Evolutionary conservation across 92 coral and sea anemone genomes (phyloP).

Genomic region (Porites rus): DNA sequence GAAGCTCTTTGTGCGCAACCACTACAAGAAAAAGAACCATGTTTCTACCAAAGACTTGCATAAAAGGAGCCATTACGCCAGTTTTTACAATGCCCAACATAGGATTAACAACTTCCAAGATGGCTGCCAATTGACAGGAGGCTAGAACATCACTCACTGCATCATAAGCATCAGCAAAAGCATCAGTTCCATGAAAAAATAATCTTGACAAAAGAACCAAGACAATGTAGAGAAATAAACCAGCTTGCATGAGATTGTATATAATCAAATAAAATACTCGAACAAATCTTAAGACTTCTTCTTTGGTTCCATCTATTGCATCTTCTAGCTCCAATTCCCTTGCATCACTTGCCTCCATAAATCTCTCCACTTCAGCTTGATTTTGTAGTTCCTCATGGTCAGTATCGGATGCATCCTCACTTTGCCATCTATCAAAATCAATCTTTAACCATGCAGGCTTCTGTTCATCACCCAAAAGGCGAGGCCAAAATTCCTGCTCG

Average conservation of each 20-base stretch:
- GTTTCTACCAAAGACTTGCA: constrained; percentile 94
- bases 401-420: constrained; percentile 78
- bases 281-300: constrained; percentile 56
- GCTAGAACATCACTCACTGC: constrained; percentile 92
- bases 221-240: constrained; percentile 54
- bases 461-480: constrained; percentile 68
- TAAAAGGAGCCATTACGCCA: constrained; percentile 83
- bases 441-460: constrained; percentile 88
- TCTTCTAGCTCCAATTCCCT: constrained; percentile 50
- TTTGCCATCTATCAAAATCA: constrained; percentile 89
- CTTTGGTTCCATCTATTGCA: constrained; percentile 41
- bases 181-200: constrained; percentile 51
- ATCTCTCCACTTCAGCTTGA: constrained; percentile 63
- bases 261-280: constrained; percentile 57
- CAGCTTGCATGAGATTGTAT: constrained; percentile 60
- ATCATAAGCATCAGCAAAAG: constrained; percentile 83
- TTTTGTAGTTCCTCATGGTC: constrained; percentile 62
- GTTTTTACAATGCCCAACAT: constrained; percentile 84
- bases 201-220: constrained; percentile 50
- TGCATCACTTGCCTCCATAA: constrained; percentile 45
- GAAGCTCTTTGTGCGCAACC: constrained; percentile 88
- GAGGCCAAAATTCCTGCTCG: constrained; percentile 83
- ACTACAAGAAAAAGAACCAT: constrained; percentile 83
- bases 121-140: constrained; percentile 95
- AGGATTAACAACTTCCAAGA: constrained; percentile 90